Evolutionary conservation across 1,140 invertebrate genomes (phyloP).

Genomic region (Drosophila kurseongensis): DNA sequence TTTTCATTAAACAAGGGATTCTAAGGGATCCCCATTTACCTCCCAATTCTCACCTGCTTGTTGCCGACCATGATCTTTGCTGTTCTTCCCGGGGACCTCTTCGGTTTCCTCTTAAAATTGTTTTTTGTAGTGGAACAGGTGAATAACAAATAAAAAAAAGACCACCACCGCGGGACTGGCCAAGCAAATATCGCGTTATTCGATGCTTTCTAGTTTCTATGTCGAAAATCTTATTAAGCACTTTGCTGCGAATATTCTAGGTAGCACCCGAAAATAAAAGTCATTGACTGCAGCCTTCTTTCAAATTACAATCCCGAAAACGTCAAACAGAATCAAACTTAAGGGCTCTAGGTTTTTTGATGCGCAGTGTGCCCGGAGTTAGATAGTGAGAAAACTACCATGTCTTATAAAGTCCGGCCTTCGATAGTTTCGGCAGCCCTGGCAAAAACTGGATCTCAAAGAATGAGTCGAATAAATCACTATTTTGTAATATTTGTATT

Average conservation of each 20-base stretch:
- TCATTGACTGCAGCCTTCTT: neutral
- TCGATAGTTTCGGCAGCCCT: neutral
- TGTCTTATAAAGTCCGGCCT: too few relatives aligned
- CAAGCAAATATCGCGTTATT: conserved; percentile 2
- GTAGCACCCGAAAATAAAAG: neutral
- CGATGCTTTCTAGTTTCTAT: neutral
- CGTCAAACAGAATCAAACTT: too few relatives aligned
- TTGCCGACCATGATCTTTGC: neutral
- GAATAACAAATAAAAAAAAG: conserved; percentile 3
- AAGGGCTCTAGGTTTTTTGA: too few relatives aligned
- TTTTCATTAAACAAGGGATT: neutral
- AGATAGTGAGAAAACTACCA: neutral
- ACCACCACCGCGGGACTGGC: neutral
- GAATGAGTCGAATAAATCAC: too few relatives aligned
- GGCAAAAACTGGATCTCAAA: neutral
- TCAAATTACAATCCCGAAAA: too few relatives aligned
- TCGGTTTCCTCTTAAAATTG: neutral
- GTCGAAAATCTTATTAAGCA: neutral
- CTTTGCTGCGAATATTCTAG: neutral
- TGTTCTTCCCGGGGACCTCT: neutral
- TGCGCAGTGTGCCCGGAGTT: too few relatives aligned
- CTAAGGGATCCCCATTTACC: neutral
- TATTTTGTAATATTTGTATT: too few relatives aligned
- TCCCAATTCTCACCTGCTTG: neutral
- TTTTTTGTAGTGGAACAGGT: neutral